A percentile compares a stretch with the other conserved stretches of the same genome.
Evolutionary conservation across 2,113 vertebrate genomes (phyloP).

Genomic region (Fulmarus glacialis): DNA sequence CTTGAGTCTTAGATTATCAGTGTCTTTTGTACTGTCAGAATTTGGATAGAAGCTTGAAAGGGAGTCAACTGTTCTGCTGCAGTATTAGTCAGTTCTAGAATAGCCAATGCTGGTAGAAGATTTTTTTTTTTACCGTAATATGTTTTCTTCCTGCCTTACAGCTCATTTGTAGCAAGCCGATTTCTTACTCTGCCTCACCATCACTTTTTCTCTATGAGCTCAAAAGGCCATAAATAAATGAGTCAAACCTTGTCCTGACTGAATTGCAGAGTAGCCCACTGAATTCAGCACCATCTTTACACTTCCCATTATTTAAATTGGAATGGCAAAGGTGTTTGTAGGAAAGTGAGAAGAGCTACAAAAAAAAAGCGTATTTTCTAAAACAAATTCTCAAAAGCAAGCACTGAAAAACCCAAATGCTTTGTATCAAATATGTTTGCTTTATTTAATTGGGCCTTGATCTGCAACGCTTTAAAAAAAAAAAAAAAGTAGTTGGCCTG

Average conservation of each 20-base stretch:
- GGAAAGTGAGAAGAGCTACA: background rate
- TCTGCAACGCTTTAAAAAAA: background rate
- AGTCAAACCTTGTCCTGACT: conserved; percentile 52
- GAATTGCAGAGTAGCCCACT: conserved; percentile 13
- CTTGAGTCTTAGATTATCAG: background rate
- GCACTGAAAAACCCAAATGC: background rate
- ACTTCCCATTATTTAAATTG: background rate
- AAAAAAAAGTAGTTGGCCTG: background rate
- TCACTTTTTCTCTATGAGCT: conserved; percentile 37
- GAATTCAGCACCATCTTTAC: background rate
- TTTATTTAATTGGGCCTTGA: background rate
- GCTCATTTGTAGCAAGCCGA: conserved; percentile 56
- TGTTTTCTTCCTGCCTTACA: conserved; percentile 32
- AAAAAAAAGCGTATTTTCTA: background rate
- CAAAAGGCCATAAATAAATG: conserved; percentile 40
- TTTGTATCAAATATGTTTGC: background rate
- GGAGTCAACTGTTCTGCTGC: conserved; percentile 34
- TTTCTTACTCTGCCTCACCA: conserved; percentile 67
- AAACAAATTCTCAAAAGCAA: background rate
- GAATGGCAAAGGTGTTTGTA: background rate
- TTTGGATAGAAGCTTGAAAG: background rate
- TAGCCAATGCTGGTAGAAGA: conserved; percentile 11
- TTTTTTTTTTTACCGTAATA: conserved; percentile 55
- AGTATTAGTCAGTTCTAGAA: conserved; percentile 66
- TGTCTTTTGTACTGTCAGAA: background rate